phyloP scores from a whole-genome alignment of 1,140 invertebrate species.

The Pseudoatta argentina region DNA sequence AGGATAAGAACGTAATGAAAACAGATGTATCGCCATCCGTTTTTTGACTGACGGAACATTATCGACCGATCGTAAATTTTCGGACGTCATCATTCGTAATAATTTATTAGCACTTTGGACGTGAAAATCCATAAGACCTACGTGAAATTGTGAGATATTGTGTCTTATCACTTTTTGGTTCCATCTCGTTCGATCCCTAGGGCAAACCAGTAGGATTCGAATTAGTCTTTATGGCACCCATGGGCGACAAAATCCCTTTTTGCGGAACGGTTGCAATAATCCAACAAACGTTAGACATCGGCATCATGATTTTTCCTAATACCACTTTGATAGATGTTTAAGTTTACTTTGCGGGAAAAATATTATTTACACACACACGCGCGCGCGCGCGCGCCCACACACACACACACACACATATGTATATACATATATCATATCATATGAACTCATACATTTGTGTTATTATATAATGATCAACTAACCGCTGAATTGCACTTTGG shows the following conservation, averaged over 20 bases:
- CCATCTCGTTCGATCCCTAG: slow-evolving; percentile 68
- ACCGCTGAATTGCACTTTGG: not conserved
- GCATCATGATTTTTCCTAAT: slow-evolving; percentile 39
- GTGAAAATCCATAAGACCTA: slow-evolving; percentile 66
- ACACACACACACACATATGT: no score
- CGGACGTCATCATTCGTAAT: slow-evolving; percentile 66
- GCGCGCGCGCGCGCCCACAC: no score
- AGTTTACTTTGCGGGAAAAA: not conserved
- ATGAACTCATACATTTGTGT: not conserved
- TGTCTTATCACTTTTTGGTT: slow-evolving; percentile 69
- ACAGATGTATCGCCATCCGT: slow-evolving; percentile 50
- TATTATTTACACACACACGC: no score
- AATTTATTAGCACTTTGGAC: slow-evolving; percentile 65
- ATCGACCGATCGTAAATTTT: slow-evolving; percentile 62
- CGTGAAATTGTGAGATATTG: slow-evolving; percentile 73
- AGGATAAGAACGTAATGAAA: slow-evolving; percentile 20
- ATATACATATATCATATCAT: not conserved
- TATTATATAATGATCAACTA: not conserved
- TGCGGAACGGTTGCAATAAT: slow-evolving; percentile 41
- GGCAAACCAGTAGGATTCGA: slow-evolving; percentile 68
- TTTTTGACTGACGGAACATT: slow-evolving; percentile 48
- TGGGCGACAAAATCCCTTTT: slow-evolving; percentile 63
- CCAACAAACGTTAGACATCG: slow-evolving; percentile 58
- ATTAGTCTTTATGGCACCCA: slow-evolving; percentile 74
- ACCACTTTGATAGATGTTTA: slow-evolving; percentile 12